These are phyloP conservation scores for Metopia argyrocephala DNA, from an alignment of 2,888 invertebrate genomes.

Conservation along the genomic window DNA sequence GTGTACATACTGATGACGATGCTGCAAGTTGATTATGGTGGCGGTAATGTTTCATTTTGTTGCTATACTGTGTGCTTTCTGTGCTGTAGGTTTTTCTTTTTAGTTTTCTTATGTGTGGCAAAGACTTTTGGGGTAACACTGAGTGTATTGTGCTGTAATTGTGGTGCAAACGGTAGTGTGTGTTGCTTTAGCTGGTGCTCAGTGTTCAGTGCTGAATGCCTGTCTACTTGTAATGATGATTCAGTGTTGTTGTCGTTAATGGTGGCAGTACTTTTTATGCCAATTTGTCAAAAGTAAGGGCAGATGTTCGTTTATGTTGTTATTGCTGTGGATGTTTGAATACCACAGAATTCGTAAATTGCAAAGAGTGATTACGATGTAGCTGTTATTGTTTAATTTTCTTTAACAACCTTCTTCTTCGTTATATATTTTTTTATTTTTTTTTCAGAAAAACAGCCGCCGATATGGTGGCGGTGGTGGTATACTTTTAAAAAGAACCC, in stretches of 20 bases:
- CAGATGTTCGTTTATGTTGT: not conserved
- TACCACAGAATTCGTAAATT: slow-evolving; percentile 26
- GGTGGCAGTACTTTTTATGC: slow-evolving; percentile 12
- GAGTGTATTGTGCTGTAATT: slow-evolving; percentile 30
- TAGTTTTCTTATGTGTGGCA: not conserved
- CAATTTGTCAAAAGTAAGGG: slow-evolving; percentile 33
- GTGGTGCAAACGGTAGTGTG: slow-evolving; percentile 2
- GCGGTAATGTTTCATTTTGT: slow-evolving; percentile 63
- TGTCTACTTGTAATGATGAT: no score
- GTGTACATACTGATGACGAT: slow-evolving; percentile 54
- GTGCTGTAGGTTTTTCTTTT: not conserved
- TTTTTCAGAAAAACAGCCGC: slow-evolving; percentile 7
- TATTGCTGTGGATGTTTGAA: not conserved
- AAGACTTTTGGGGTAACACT: slow-evolving; percentile 37
- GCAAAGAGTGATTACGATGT: slow-evolving; percentile 11
- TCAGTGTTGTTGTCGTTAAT: slow-evolving; percentile 12
- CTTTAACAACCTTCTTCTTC: not conserved
- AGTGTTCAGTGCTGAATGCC: no score
- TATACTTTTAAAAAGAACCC: slow-evolving; percentile 19
- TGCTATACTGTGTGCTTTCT: slow-evolving; percentile 34
- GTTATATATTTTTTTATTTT: slow-evolving; percentile 1
- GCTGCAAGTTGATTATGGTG: slow-evolving; percentile 61
- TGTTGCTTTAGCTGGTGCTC: slow-evolving; percentile 11
- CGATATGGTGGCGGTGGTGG: slow-evolving; percentile 32
- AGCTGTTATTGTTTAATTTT: not conserved